Evolutionary conservation across 2,888 invertebrate genomes (phyloP).

Genomic region (Drosophila kuntzei): DNA sequence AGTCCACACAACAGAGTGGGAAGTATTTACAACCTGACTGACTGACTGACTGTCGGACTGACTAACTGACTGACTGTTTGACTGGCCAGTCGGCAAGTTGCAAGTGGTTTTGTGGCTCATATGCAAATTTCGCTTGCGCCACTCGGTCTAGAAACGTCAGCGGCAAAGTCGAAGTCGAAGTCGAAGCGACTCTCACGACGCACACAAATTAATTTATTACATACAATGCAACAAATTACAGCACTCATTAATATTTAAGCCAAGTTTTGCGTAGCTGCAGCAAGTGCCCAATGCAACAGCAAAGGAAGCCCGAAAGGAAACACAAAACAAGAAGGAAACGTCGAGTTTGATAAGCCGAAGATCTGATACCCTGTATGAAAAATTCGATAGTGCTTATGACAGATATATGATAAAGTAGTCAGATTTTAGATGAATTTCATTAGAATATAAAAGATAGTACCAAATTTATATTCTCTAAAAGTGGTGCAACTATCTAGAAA

Average conservation of each 20-base stretch:
- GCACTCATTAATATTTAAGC: constrained; percentile 81
- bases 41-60: constrained; percentile 5
- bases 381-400: no score
- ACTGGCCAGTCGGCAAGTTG: constrained; percentile 67
- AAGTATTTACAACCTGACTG: constrained; percentile 40
- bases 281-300: constrained; percentile 44
- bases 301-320: background rate
- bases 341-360: background rate
- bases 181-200: constrained; percentile 40
- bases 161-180: background rate
- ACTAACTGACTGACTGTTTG: background rate
- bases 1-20: constrained; percentile 21
- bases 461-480: no score
- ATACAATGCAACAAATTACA: constrained; percentile 82
- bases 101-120: constrained; percentile 67
- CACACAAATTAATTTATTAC: constrained; percentile 80
- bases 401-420: no score
- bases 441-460: no score
- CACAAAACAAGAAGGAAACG: background rate
- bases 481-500: no score
- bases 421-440: no score
- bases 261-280: constrained; percentile 66
- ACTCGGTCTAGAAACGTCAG: constrained; percentile 63
- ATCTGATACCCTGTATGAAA: background rate
- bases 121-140: constrained; percentile 70